A percentile compares a stretch with the other conserved stretches of the same genome.
Conservation (phyloP, 2,888 invertebrate species). For the Laothoe populi region DNA sequence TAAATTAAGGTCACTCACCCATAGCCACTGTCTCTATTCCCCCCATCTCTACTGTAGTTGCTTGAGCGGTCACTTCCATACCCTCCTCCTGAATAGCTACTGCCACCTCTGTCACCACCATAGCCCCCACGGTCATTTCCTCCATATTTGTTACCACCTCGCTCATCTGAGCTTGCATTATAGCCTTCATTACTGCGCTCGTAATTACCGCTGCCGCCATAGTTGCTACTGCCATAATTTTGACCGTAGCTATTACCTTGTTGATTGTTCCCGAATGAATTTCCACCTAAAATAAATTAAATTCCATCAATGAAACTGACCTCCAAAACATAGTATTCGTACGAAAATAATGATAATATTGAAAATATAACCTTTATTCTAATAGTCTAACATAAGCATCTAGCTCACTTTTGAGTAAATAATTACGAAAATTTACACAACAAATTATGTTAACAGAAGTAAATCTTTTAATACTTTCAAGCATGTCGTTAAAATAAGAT, state of each 20-base stretch:
- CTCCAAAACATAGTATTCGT: background rate
- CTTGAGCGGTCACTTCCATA: constrained; percentile 77
- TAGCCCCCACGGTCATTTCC: constrained; percentile 73
- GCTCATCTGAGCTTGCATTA: constrained; percentile 66
- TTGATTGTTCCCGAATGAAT: constrained; percentile 61
- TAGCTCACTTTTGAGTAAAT: no score
- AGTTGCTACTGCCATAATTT: constrained; percentile 49
- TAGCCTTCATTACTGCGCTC: constrained; percentile 54
- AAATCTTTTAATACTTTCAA: no score
- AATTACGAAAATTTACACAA: no score
- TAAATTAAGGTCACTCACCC: constrained; percentile 78
- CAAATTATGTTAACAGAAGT: no score
- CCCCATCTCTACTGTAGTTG: constrained; percentile 83
- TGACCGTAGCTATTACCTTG: constrained; percentile 67
- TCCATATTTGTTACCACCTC: constrained; percentile 65
- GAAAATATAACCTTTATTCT: no score
- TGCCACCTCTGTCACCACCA: constrained; percentile 63
- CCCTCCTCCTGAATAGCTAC: constrained; percentile 73
- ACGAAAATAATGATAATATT: no score
- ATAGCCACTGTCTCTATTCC: constrained; percentile 84
- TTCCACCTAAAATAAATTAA: constrained; percentile 49
- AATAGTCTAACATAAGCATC: no score
- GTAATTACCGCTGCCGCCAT: constrained; percentile 55
- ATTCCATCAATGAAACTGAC: constrained; percentile 7
- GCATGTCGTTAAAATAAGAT: background rate